A percentile compares a stretch with the other conserved stretches of the same genome.
These are phyloP conservation scores for Catharus bicknelli DNA, from an alignment of 2,113 vertebrate species.

Conservation along the genomic window DNA sequence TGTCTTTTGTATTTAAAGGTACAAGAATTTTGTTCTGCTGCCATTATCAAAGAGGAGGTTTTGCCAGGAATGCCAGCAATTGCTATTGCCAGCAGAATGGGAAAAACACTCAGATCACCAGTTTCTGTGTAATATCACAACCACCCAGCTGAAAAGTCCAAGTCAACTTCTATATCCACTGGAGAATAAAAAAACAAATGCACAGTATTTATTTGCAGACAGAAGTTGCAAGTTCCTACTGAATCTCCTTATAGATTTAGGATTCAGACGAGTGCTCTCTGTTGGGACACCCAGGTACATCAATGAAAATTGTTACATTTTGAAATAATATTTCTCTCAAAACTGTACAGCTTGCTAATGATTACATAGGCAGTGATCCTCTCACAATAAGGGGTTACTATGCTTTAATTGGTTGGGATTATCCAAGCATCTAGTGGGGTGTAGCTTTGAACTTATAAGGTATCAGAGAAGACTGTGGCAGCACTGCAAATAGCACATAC, in stretches of 20 bases:
- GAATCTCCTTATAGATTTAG: constrained; percentile 77
- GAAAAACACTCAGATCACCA: constrained; percentile 74
- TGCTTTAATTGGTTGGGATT: not conserved
- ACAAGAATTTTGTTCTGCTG: constrained; percentile 77
- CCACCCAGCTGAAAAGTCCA: constrained; percentile 79
- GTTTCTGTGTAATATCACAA: constrained; percentile 65
- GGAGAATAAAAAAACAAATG: constrained; percentile 93
- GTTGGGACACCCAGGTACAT: constrained; percentile 91
- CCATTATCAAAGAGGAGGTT: constrained; percentile 80
- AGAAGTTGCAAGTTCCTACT: constrained; percentile 87
- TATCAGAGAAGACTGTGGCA: not conserved
- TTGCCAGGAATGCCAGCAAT: constrained; percentile 85
- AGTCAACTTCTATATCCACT: constrained; percentile 84
- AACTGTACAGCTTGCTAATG: not conserved
- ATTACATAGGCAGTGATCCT: not conserved
- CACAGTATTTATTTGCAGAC: constrained; percentile 92
- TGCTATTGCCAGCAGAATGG: constrained; percentile 80
- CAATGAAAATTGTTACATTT: not conserved
- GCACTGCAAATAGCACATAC: not conserved
- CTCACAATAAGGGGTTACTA: not conserved
- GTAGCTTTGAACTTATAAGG: not conserved
- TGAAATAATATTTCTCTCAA: not conserved
- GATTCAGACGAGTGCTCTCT: constrained; percentile 86
- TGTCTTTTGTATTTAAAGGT: constrained; percentile 73
- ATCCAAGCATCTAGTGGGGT: not conserved